These are phyloP conservation scores for Conomelus anceps DNA, from an alignment of 2,888 invertebrate genomes.

Conservation along the genomic window DNA sequence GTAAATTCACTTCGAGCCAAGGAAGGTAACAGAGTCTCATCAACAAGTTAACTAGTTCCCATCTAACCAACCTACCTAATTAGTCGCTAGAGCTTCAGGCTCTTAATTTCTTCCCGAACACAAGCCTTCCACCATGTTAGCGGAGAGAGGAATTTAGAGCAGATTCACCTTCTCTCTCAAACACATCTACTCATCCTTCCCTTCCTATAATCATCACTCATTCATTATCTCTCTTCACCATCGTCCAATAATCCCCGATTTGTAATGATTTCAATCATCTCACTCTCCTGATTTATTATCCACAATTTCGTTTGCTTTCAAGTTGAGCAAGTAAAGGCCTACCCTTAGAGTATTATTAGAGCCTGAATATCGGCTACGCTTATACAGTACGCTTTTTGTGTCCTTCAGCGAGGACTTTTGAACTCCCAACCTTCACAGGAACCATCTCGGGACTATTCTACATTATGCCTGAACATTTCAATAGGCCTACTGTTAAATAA, in stretches of 20 bases:
- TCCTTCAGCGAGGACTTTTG: no score
- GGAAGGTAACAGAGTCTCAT: neutral
- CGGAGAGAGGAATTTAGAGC: neutral
- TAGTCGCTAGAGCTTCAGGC: neutral
- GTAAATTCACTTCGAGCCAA: neutral
- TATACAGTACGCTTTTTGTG: no score
- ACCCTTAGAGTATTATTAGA: no score
- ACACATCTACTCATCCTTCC: no score
- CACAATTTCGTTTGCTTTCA: neutral
- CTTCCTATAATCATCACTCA: neutral
- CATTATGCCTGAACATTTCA: no score
- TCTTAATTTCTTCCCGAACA: neutral
- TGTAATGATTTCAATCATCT: neutral
- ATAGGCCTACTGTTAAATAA: no score
- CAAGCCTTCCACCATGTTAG: neutral
- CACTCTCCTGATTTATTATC: no score
- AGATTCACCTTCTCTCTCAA: neutral
- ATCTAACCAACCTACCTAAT: neutral
- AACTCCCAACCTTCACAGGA: no score
- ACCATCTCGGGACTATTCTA: no score
- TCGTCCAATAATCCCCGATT: neutral
- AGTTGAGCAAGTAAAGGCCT: no score
- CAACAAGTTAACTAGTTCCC: neutral
- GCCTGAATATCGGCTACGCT: no score
- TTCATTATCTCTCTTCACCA: neutral